phyloP scores from a whole-genome alignment of 2,888 invertebrate genomes.

The Geophilus truncorum region DNA sequence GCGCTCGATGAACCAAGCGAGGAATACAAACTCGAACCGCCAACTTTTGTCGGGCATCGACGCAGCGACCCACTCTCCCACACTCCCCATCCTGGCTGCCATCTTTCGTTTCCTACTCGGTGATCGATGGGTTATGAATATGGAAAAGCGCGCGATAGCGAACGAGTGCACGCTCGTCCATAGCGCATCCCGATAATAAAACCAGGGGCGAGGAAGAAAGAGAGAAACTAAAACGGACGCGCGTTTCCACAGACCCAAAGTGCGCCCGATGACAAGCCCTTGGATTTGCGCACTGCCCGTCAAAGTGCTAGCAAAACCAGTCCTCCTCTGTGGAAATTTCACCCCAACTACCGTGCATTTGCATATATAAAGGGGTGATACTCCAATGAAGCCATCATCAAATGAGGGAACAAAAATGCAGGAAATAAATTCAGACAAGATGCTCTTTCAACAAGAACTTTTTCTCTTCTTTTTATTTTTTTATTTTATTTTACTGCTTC shows the following conservation, averaged over 20 bases:
- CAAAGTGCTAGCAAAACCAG: not conserved
- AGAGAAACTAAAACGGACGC: not conserved
- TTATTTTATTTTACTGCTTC: not conserved
- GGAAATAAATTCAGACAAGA: slow-evolving; percentile 3
- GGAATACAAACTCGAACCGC: slow-evolving; percentile 20
- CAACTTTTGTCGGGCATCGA: slow-evolving; percentile 8
- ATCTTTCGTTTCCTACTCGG: not conserved
- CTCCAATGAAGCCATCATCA: slow-evolving; percentile 27
- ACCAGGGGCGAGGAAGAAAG: too few species aligned
- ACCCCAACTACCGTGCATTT: not conserved
- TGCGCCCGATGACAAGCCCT: slow-evolving; percentile 23
- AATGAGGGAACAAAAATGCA: not conserved
- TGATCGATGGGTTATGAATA: slow-evolving; percentile 34
- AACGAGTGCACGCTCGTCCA: slow-evolving; percentile 17
- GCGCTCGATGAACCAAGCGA: slow-evolving; percentile 22
- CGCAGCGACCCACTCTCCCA: not conserved
- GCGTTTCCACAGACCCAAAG: not conserved
- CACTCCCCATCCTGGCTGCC: not conserved
- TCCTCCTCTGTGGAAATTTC: not conserved
- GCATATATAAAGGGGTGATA: not conserved
- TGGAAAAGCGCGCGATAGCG: slow-evolving; percentile 30
- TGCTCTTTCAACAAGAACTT: not conserved
- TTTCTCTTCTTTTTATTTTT: not conserved
- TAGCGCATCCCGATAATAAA: slow-evolving; percentile 24
- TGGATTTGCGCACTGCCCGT: slow-evolving; percentile 22